Evolutionary conservation across 2,888 invertebrate genomes (phyloP).

Genomic region (Craniophora ligustri): DNA sequence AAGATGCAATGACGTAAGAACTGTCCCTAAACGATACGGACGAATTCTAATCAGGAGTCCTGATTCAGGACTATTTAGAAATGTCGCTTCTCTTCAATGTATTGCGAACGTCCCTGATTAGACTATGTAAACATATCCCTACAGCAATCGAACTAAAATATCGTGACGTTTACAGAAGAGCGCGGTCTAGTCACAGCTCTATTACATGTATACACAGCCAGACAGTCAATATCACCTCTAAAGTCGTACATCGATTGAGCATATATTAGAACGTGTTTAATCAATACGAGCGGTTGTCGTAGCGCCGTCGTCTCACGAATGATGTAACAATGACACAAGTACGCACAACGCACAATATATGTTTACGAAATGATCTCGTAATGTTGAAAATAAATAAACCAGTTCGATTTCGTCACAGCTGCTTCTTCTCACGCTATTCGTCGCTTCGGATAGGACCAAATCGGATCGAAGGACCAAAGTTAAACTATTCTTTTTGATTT

Average conservation of each 20-base stretch:
- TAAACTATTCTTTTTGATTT: neutral
- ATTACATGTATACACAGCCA: slow-evolving; percentile 7
- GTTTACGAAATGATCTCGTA: slow-evolving; percentile 41
- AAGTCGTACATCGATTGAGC: slow-evolving; percentile 39
- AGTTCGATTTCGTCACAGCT: slow-evolving; percentile 14
- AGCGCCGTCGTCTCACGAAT: slow-evolving; percentile 27
- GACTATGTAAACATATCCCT: neutral
- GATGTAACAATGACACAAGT: slow-evolving; percentile 50
- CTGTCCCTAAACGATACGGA: neutral
- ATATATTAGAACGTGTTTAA: slow-evolving; percentile 49
- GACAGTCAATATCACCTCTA: slow-evolving; percentile 20
- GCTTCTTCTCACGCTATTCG: slow-evolving; percentile 7
- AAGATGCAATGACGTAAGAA: neutral
- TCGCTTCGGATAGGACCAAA: slow-evolving; percentile 1
- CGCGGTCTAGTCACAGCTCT: neutral
- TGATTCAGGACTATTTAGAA: no score
- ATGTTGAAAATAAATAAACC: slow-evolving; percentile 35
- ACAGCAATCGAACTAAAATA: neutral
- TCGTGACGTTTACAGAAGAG: neutral
- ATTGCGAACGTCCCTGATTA: no score
- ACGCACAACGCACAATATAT: slow-evolving; percentile 27
- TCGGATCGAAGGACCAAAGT: slow-evolving; percentile 2
- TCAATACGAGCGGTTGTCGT: slow-evolving; percentile 44
- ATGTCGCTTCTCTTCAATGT: neutral
- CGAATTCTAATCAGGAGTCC: neutral